A percentile compares a stretch with the other conserved stretches of the same genome.
Conservation (phyloP, 2,113 vertebrate genomes). For the Passer domesticus region DNA sequence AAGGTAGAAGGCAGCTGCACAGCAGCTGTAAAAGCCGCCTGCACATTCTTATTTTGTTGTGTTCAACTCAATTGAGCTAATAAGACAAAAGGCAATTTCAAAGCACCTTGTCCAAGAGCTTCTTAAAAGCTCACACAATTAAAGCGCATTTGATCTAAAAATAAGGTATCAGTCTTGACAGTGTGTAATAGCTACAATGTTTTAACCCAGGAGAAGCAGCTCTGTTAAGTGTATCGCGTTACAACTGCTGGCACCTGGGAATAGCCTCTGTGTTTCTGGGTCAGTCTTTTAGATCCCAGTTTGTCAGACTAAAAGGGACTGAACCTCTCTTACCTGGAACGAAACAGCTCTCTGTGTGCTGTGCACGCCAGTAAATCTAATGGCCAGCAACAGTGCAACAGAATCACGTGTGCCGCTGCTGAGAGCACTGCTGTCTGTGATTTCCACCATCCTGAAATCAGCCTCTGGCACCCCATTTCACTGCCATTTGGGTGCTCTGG, state of each 20-base stretch:
- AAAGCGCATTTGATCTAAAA: slow-evolving; percentile 30
- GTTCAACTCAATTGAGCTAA: not conserved
- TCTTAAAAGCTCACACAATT: not conserved
- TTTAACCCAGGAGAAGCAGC: not conserved
- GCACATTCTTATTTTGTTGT: not conserved
- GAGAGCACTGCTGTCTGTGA: not conserved
- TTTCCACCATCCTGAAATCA: not conserved
- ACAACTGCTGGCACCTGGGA: slow-evolving; percentile 9
- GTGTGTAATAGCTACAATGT: not conserved
- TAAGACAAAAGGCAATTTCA: not conserved
- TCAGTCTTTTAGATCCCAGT: not conserved
- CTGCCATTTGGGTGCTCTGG: not conserved
- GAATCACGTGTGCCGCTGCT: not conserved
- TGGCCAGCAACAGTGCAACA: not conserved
- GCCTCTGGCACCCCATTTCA: not conserved
- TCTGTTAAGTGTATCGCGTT: not conserved
- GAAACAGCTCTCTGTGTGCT: not conserved
- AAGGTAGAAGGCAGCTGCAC: not conserved
- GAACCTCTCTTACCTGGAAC: not conserved
- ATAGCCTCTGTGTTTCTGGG: not conserved
- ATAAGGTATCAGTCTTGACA: not conserved
- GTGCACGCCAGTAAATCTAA: not conserved
- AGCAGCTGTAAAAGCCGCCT: not conserved
- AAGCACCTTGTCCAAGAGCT: not conserved
- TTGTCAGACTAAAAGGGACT: not conserved